A percentile compares a stretch with the other conserved stretches of the same genome.
Conservation (phyloP, 2,797 vertebrate genomes). For the Heteromormyrus szaboi region DNA sequence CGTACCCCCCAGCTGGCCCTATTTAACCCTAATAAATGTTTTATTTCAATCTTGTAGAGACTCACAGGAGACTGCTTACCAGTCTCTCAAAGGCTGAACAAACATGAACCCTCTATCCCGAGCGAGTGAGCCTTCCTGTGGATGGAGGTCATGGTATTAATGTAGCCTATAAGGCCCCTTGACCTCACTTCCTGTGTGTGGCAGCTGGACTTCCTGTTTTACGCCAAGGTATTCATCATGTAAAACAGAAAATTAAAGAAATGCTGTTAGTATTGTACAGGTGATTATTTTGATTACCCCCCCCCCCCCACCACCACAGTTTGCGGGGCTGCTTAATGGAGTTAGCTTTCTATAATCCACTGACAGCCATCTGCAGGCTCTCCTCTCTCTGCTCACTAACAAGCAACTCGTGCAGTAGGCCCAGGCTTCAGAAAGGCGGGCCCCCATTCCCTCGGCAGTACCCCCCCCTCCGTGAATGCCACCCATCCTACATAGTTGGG, state of each 20-base stretch:
- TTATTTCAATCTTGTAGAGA: background rate
- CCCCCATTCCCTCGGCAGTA: conserved; percentile 52
- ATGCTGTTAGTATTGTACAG: background rate
- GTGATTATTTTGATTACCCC: background rate
- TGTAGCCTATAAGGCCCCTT: background rate
- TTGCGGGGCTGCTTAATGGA: conserved; percentile 13
- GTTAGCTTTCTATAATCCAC: conserved; percentile 54
- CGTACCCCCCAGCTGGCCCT: background rate
- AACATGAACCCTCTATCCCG: background rate
- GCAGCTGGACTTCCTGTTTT: background rate
- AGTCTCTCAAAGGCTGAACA: background rate
- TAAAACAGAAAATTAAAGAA: background rate
- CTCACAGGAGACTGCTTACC: background rate
- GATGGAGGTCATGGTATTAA: background rate
- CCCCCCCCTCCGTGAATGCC: conserved; percentile 40
- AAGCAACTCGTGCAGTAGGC: conserved; percentile 65
- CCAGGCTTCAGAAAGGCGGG: conserved; percentile 65
- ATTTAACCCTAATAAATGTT: background rate
- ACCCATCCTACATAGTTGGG: background rate
- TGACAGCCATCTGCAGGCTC: conserved; percentile 76
- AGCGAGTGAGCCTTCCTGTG: background rate
- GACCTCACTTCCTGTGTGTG: background rate
- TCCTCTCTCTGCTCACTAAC: conserved; percentile 71
- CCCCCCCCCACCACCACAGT: background rate
- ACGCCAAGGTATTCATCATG: background rate